A percentile compares a stretch with the other conserved stretches of the same genome.
Evolutionary conservation across 2,888 invertebrate species (phyloP).

Genomic region (Creontiades dilutus): DNA sequence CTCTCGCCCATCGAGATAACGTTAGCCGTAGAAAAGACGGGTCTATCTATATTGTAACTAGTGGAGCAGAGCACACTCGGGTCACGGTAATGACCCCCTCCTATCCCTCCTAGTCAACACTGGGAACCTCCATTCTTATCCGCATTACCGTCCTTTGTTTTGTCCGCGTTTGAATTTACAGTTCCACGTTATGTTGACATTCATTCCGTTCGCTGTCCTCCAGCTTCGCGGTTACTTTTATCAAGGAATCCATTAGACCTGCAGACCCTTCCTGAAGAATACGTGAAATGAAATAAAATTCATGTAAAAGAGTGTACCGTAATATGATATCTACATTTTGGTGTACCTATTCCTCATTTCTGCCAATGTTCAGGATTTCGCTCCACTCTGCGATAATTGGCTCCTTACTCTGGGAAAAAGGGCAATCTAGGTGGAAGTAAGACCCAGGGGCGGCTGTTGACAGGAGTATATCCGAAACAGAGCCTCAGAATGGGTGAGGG

Average conservation of each 20-base stretch:
- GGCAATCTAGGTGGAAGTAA: no score
- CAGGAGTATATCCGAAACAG: no score
- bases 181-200: not conserved
- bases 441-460: no score
- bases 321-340: no score
- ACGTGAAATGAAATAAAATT: no score
- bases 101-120: not conserved
- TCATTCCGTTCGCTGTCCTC: not conserved
- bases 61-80: conserved; percentile 18
- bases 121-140: conserved; percentile 9
- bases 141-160: conserved; percentile 28
- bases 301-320: no score
- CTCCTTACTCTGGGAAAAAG: no score
- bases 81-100: conserved; percentile 39
- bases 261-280: no score
- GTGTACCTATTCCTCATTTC: no score
- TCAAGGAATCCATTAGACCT: not conserved
- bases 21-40: not conserved
- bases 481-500: no score
- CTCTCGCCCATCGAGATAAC: conserved; percentile 51
- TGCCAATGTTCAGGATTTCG: no score
- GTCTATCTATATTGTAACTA: conserved; percentile 34
- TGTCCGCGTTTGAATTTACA: not conserved
- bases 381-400: no score
- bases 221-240: not conserved